These are phyloP conservation scores for Jaculus jaculus DNA, from an alignment of 2,113 vertebrate genomes.

Conservation along the genomic window DNA sequence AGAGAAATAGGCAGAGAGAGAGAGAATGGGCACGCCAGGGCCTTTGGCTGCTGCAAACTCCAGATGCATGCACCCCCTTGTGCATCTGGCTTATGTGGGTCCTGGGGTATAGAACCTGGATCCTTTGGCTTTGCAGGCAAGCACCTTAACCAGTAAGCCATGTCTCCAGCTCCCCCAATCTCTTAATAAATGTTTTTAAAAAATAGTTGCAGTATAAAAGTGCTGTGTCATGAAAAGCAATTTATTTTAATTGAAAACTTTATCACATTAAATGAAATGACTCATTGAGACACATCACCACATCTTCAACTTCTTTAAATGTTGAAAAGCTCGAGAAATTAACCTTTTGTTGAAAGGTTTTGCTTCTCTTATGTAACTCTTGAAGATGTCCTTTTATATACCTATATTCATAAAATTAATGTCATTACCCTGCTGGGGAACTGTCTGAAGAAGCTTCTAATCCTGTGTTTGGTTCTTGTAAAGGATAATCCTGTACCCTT, in stretches of 20 bases:
- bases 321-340: background rate
- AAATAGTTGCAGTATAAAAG: background rate
- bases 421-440: background rate
- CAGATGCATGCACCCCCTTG: too few species aligned
- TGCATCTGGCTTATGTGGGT: too few species aligned
- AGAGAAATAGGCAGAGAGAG: too few species aligned
- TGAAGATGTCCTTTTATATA: background rate
- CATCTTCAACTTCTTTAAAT: background rate
- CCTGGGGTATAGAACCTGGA: too few species aligned
- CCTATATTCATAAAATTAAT: background rate
- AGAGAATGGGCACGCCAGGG: too few species aligned
- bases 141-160: too few species aligned
- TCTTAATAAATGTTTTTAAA: background rate
- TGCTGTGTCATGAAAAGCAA: background rate
- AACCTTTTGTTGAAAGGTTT: background rate
- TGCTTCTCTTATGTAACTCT: slow-evolving; percentile 23
- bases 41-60: too few species aligned
- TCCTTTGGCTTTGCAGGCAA: too few species aligned
- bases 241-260: background rate
- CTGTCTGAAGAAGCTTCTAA: slow-evolving; percentile 20
- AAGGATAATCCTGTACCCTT: background rate
- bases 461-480: background rate
- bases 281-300: slow-evolving; percentile 7
- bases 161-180: too few species aligned
- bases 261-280: slow-evolving; percentile 8